These are phyloP conservation scores for Sclerodermus sp. DNA, from an alignment of 2,888 invertebrate species.

Conservation along the genomic window DNA sequence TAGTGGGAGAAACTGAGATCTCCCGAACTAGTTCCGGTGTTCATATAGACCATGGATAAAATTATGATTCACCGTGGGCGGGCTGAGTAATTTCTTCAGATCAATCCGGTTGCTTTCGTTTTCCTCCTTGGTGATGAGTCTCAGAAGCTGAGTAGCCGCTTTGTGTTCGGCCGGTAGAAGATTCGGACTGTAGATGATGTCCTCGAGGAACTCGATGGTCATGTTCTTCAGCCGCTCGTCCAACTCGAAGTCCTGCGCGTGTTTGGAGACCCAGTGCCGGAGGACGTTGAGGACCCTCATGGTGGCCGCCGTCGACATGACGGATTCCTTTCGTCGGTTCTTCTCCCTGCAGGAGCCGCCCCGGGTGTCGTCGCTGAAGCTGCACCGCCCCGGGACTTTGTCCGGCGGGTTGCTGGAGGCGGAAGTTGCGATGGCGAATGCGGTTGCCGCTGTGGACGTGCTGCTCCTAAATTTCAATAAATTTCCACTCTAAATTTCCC, in stretches of 20 bases:
- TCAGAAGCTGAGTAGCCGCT: slow-evolving; percentile 79
- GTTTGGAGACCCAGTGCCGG: slow-evolving; percentile 90
- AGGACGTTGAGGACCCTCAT: slow-evolving; percentile 90
- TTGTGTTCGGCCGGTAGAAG: slow-evolving; percentile 86
- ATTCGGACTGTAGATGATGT: slow-evolving; percentile 81
- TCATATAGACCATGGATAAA: not conserved
- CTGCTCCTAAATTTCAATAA: slow-evolving; percentile 66
- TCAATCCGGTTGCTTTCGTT: slow-evolving; percentile 68
- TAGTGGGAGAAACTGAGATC: not conserved
- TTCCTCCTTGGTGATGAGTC: slow-evolving; percentile 77
- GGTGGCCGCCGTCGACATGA: slow-evolving; percentile 90
- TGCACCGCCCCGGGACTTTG: slow-evolving; percentile 54
- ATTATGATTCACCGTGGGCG: slow-evolving; percentile 65
- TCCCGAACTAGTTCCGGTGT: too few species aligned
- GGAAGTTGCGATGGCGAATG: slow-evolving; percentile 89
- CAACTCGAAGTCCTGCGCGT: slow-evolving; percentile 84
- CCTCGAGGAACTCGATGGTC: slow-evolving; percentile 85
- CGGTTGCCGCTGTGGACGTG: slow-evolving; percentile 83
- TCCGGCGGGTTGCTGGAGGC: slow-evolving; percentile 83
- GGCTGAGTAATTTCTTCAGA: slow-evolving; percentile 68
- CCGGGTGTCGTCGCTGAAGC: slow-evolving; percentile 31
- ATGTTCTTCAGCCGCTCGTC: slow-evolving; percentile 73
- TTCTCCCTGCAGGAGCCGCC: slow-evolving; percentile 58
- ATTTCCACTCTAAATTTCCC: too few species aligned
- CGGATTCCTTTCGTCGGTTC: slow-evolving; percentile 68